phyloP scores from a whole-genome alignment of 2,888 invertebrate species.

The Tiphia femorata region DNA sequence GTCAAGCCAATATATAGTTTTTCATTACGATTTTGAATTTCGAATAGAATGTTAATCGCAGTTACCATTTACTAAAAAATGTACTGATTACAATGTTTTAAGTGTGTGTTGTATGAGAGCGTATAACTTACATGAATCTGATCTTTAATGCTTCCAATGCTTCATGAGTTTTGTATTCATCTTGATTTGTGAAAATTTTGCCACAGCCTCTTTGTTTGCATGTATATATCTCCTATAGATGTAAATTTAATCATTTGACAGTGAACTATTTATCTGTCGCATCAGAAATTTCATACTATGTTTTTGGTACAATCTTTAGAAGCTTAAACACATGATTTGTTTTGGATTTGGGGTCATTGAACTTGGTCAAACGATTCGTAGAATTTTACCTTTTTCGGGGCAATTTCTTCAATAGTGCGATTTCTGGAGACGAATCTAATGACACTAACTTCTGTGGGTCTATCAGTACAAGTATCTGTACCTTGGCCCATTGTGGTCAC shows the following conservation, averaged over 20 bases:
- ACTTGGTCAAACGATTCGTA: constrained; percentile 26
- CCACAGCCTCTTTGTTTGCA: constrained; percentile 66
- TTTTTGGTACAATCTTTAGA: not conserved
- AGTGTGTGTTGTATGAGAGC: too few species aligned
- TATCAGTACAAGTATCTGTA: constrained; percentile 63
- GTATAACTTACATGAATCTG: constrained; percentile 59
- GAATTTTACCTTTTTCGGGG: constrained; percentile 64
- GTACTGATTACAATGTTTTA: too few species aligned
- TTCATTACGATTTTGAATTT: too few species aligned
- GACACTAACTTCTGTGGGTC: constrained; percentile 66
- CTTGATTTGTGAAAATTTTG: constrained; percentile 64
- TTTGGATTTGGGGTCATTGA: constrained; percentile 66
- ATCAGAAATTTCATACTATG: not conserved
- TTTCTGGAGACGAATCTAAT: constrained; percentile 67
- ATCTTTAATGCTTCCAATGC: constrained; percentile 63
- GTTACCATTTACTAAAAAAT: too few species aligned
- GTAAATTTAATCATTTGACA: too few species aligned
- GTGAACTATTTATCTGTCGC: not conserved
- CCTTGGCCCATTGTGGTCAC: constrained; percentile 62
- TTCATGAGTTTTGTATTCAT: constrained; percentile 65
- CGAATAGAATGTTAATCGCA: too few species aligned
- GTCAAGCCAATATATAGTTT: too few species aligned
- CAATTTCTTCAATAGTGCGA: constrained; percentile 66
- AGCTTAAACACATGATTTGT: constrained; percentile 47
- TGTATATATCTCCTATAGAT: constrained; percentile 62